Conservation (phyloP, 2,797 vertebrate species). For the Paratrypauchen microcephalus region DNA sequence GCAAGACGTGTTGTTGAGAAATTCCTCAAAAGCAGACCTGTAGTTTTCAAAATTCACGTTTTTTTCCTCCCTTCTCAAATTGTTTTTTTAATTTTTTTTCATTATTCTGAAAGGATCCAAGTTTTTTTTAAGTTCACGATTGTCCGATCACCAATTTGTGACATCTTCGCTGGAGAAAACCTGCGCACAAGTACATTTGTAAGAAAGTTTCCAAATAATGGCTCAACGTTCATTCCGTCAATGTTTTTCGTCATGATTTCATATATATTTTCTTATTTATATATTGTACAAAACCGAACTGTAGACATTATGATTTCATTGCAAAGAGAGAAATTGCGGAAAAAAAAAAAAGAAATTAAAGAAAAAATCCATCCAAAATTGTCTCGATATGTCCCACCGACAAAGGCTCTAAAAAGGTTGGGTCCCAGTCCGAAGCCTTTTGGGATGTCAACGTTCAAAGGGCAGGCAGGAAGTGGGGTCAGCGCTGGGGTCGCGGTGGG, state of each 20-base stretch:
- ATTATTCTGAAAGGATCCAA: conserved; percentile 54
- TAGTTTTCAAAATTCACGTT: not conserved
- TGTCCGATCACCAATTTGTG: conserved; percentile 63
- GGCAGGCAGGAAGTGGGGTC: conserved; percentile 2
- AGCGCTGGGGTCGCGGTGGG: conserved; percentile 27
- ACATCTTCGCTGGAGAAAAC: conserved; percentile 44
- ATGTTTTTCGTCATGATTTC: conserved; percentile 56
- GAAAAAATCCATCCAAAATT: conserved; percentile 45
- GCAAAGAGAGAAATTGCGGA: conserved; percentile 51
- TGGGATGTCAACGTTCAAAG: not conserved
- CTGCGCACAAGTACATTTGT: conserved; percentile 28
- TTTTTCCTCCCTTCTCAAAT: conserved; percentile 11
- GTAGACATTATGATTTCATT: conserved; percentile 52
- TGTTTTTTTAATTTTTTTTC: conserved; percentile 36
- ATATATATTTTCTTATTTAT: conserved; percentile 74
- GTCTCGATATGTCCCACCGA: conserved; percentile 48
- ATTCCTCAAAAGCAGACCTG: conserved; percentile 26
- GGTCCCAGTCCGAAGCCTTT: conserved; percentile 24
- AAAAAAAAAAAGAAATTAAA: conserved; percentile 25
- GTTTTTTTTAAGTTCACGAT: conserved; percentile 51
- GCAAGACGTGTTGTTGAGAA: conserved; percentile 57
- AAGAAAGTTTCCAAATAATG: conserved; percentile 47
- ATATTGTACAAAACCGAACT: conserved; percentile 81
- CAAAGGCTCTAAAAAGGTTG: conserved; percentile 22
- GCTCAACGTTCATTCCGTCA: conserved; percentile 61